Evolutionary conservation across 2,113 vertebrate genomes (phyloP), one percentile per base, ranked within the genome.

Genomic region (Haemorhous mexicanus): DNA sequence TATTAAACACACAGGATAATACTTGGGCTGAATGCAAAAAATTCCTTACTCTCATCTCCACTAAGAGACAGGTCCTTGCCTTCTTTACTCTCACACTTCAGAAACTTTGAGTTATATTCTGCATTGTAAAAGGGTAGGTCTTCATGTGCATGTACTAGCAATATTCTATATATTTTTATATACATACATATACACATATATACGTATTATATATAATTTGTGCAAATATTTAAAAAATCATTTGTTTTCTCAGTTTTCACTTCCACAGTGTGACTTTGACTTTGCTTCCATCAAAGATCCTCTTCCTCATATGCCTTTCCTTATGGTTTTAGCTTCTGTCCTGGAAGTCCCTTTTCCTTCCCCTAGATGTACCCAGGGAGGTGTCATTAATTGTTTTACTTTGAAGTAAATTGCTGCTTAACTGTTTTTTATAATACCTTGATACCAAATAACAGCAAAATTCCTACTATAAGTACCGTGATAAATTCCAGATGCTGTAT

Each of bases 311-410:
- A n/a, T 39, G 7, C 18, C 14, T 62, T 82, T 83, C 9, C 24
- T 17, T 49, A 3, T 21, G 33, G 44, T 61, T 37, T 26, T 33
- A 73, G 7, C 8, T 4, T n/a, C 26, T 80, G 12, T 56, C 12
- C 24, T 47, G 13, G 16, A 73, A 43, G 10, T 12, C 20, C 4
- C 3, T 43, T 63, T 95, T 74, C 3, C 5, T 64, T 85, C 8
- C 13, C 9, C 27, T 44, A 23, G 1, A 15, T 52, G 12, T 52
- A 47, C 4, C 5, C 8, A 52, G 4, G 1, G 3, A 68, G 6
- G 2, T 16, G 21, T 16, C 12, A 52, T 21, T 69, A 46, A 68
- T 50, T 14, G 23, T 10, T 70, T 88, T 23, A 35, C n/a, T 93
- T 61, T 85, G 26, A 24, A 52, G 11, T 47, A 86, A 64, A 61